Base-by-base conservation (phyloP, 2,888 invertebrate genomes). In the Nesidiocoris tenuis region DNA sequence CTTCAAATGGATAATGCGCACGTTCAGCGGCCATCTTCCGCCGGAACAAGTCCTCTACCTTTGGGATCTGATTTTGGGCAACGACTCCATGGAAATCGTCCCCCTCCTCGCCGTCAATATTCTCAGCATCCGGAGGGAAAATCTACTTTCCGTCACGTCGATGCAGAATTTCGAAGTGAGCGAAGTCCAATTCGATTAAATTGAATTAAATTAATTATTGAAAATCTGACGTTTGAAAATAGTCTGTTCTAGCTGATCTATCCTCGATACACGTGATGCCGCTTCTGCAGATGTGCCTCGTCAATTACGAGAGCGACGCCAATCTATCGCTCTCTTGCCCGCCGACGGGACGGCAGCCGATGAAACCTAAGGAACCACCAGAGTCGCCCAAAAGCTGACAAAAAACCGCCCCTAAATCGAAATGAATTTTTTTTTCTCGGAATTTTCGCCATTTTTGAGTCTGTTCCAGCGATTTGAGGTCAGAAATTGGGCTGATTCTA, bases 1-100 rank as follows among this genome's bases (percentile, higher is more conserved):
- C 0, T 96, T 97, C 83, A 96, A 97, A 84, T 98, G 98, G 97
- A 84, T 98, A 63, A 96, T 98, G 91, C 87, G 96, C 79, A 97
- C 94, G 0, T 98, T 97, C 83, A 96, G 96, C 81, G 98, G 98
- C 0, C 95, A 95, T 82, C 86, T 98, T 65, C 92, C 95, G 0
- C 95, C 95, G 0, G 95, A 96, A 82, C 96, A 98, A 83, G 87
- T 98, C 0, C 85, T 98, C 1, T 89, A 93, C 59, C 86, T 98
- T 16, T 98, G 98, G 98, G 98, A 98, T 84, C 86, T 96, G 81
- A 88, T 95, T 74, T 86, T 98, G 12, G 96, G 95, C 1, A 96
- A 95, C 83, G 95, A 97, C 83, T 94, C 95, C 5, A 84, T 97
- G 76, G 96, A 96, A 84, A 90, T 96, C 55, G 86, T 98, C 74